Conservation (phyloP, 2,113 vertebrate species). For the Rousettus leschenaultii region DNA sequence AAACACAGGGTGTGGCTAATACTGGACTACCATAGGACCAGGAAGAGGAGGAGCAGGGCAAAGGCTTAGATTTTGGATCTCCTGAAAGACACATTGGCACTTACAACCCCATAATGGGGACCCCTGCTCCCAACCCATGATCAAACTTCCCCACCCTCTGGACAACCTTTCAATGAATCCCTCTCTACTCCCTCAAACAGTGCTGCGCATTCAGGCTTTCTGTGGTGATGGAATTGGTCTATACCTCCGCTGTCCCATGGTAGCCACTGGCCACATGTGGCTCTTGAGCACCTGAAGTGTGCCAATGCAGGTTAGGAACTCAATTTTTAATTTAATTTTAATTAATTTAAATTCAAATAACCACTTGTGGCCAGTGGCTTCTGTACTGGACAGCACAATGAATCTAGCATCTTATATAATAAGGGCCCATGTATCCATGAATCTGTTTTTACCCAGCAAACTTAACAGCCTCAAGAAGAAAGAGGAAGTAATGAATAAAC, state of each 20-base stretch:
- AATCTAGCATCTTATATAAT: neutral
- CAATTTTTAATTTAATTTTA: neutral
- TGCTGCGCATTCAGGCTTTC: neutral
- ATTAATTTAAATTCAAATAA: neutral
- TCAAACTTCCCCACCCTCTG: no score
- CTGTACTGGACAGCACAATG: no score
- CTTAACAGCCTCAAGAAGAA: neutral
- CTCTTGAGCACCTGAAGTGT: neutral
- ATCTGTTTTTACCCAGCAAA: neutral
- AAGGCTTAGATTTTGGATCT: neutral
- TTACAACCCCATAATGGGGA: neutral
- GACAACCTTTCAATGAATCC: neutral
- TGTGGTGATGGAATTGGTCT: neutral
- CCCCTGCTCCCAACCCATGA: accelerated
- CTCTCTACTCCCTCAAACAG: neutral
- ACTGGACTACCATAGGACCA: accelerated
- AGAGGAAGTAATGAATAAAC: neutral
- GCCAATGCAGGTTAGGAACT: neutral
- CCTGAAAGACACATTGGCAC: neutral
- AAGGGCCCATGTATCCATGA: neutral
- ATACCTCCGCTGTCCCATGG: neutral
- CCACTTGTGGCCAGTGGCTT: neutral
- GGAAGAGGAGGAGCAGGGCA: neutral
- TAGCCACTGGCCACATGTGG: neutral
- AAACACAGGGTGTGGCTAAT: neutral